Percentiles rank a stretch among this genome's conserved stretches.
phyloP scores from a whole-genome alignment of 1,140 invertebrate species.

The Drosophila grimshawi region DNA sequence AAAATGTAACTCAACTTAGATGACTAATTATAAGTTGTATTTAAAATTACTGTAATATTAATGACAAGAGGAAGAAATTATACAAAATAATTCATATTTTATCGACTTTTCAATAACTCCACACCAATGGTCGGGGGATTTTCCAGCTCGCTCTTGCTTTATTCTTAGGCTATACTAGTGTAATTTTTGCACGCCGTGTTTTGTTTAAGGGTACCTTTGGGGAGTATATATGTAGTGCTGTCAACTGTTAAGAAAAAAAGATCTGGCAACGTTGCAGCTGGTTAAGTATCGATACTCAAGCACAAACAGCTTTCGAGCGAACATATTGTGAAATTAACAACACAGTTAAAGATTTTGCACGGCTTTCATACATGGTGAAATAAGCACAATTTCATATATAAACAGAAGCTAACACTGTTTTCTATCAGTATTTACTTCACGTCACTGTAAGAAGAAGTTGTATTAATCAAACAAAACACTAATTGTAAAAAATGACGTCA shows the following conservation, averaged over 20 bases:
- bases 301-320: neutral
- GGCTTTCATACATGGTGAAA: neutral
- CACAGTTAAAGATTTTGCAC: neutral
- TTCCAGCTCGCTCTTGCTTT: too few species aligned
- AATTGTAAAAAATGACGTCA: constrained; percentile 16
- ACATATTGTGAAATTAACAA: neutral
- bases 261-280: neutral
- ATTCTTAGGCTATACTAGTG: too few species aligned
- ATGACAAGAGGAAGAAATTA: too few species aligned
- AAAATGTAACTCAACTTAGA: too few species aligned
- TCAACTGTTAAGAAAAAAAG: neutral
- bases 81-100: too few species aligned
- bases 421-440: neutral
- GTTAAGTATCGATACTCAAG: neutral
- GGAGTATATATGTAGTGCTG: neutral
- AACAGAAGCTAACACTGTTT: neutral
- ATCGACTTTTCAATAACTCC: too few species aligned
- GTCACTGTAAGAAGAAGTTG: neutral
- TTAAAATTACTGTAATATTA: too few species aligned
- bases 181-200: too few species aligned
- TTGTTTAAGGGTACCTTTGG: too few species aligned
- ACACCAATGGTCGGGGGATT: too few species aligned
- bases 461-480: neutral
- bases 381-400: neutral
- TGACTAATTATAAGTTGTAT: too few species aligned